Conservation (phyloP, 2,888 invertebrate genomes). For the Microctonus hyperodae region DNA sequence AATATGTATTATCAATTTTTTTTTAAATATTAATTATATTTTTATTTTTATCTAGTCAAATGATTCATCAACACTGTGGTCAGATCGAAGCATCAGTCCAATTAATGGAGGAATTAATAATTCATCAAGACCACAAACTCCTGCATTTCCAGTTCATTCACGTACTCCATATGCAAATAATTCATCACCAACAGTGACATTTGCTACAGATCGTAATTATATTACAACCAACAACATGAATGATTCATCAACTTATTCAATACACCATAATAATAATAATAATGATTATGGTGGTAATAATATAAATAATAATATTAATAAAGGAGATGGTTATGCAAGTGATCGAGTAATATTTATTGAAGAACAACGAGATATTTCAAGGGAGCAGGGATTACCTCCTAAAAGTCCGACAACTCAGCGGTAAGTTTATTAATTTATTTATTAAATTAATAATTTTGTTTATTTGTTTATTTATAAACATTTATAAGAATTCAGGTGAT, state of each 20-base stretch:
- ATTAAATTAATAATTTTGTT: constrained; percentile 14
- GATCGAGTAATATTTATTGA: constrained; percentile 59
- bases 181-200: constrained; percentile 70
- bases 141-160: constrained; percentile 92
- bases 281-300: constrained; percentile 35
- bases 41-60: constrained; percentile 46
- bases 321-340: constrained; percentile 49
- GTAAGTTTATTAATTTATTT: constrained; percentile 59
- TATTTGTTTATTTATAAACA: too few species aligned
- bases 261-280: constrained; percentile 47
- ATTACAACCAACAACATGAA: constrained; percentile 50
- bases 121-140: constrained; percentile 82
- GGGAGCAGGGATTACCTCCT: constrained; percentile 73
- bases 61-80: constrained; percentile 74
- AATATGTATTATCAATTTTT: neutral
- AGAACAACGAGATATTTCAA: constrained; percentile 55
- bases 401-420: constrained; percentile 80
- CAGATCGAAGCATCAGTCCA: constrained; percentile 66
- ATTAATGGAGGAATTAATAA: constrained; percentile 66
- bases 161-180: constrained; percentile 87
- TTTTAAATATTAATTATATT: neutral
- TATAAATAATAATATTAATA: constrained; percentile 46
- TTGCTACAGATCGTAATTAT: constrained; percentile 56
- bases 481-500: neutral
- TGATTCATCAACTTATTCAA: constrained; percentile 40